Evolutionary conservation across 2,797 vertebrate species (phyloP).

Genomic region (Acanthornis magna): DNA sequence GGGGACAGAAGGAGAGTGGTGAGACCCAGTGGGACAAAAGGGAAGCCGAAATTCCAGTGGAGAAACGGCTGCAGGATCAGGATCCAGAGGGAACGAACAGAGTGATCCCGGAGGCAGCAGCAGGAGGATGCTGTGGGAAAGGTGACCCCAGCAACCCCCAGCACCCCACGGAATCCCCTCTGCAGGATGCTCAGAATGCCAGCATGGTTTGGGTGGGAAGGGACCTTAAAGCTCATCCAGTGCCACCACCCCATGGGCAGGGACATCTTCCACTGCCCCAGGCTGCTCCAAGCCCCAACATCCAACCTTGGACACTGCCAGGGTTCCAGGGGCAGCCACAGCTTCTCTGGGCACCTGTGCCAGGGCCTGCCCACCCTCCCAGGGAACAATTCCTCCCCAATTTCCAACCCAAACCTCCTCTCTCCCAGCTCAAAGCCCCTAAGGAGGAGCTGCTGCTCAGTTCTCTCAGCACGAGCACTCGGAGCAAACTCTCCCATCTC

Average conservation of each 20-base stretch:
- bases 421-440: background rate
- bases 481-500: background rate
- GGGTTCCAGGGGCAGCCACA: background rate
- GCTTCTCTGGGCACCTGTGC: background rate
- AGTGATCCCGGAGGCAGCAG: fast-evolving
- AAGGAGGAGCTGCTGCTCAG: background rate
- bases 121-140: background rate
- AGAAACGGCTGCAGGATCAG: fast-evolving
- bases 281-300: fast-evolving
- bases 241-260: background rate
- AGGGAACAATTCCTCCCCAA: background rate
- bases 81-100: fast-evolving
- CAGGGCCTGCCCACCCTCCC: background rate
- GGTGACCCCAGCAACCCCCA: background rate
- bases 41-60: fast-evolving
- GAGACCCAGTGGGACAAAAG: fast-evolving
- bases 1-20: background rate
- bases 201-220: too few species aligned
- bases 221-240: fast-evolving
- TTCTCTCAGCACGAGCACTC: fast-evolving
- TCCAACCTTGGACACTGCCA: fast-evolving
- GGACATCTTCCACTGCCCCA: background rate
- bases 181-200: background rate
- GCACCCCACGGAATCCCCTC: fast-evolving
- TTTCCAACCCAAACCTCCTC: background rate